These are phyloP conservation scores for Xestobium rufovillosum DNA, from an alignment of 2,888 invertebrate genomes.

Conservation along the genomic window DNA sequence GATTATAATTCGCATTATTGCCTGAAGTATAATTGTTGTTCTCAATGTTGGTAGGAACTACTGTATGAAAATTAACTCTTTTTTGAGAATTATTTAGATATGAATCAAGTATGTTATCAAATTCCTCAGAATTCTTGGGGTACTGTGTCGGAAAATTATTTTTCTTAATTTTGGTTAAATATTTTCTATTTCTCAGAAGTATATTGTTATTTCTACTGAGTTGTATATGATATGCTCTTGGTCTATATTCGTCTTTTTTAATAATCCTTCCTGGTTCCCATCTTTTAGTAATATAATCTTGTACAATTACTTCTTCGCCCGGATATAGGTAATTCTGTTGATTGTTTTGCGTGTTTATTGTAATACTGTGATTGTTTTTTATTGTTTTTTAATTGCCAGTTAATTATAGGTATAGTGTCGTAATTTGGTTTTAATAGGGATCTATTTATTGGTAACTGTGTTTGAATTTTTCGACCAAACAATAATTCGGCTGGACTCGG, in stretches of 20 bases:
- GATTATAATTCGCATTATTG: too few species aligned
- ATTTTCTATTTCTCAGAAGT: slow-evolving; percentile 1
- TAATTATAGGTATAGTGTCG: too few species aligned
- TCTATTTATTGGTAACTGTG: not conserved
- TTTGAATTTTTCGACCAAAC: slow-evolving; percentile 10
- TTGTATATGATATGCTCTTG: not conserved
- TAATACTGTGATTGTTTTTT: slow-evolving; percentile 4
- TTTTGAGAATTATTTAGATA: too few species aligned
- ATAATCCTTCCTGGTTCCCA: slow-evolving; percentile 5
- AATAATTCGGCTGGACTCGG: slow-evolving; percentile 15
- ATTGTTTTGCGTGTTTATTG: slow-evolving; percentile 6
- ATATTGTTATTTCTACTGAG: not conserved
- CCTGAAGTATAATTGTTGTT: too few species aligned
- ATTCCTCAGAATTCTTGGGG: not conserved
- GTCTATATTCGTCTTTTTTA: slow-evolving; percentile 4
- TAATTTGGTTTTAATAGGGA: not conserved
- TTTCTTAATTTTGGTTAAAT: not conserved
- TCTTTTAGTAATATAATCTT: slow-evolving; percentile 2
- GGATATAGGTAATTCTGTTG: slow-evolving; percentile 5
- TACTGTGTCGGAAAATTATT: not conserved
- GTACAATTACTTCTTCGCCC: slow-evolving; percentile 12
- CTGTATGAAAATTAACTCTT: too few species aligned
- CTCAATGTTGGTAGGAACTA: too few species aligned
- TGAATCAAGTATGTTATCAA: not conserved
- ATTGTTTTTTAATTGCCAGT: too few species aligned